These are phyloP conservation scores for Caenorhabditis afra DNA, from an alignment of 2,888 invertebrate genomes.

Conservation along the genomic window DNA sequence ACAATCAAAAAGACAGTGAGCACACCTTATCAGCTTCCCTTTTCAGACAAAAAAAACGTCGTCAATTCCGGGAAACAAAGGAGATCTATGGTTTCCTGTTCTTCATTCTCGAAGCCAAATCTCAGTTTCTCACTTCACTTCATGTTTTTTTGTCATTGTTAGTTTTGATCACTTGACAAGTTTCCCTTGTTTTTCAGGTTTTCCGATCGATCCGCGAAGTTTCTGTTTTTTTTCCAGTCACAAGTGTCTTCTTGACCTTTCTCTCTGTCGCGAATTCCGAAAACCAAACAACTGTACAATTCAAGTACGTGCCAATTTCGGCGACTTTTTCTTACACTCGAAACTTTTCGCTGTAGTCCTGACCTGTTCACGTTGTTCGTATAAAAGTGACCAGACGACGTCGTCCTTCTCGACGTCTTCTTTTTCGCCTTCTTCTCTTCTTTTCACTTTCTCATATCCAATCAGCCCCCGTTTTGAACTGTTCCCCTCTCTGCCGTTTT, in stretches of 20 bases:
- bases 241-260: conserved; percentile 47
- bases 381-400: conserved; percentile 19
- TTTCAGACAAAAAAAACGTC: too few relatives aligned
- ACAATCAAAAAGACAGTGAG: conserved; percentile 19
- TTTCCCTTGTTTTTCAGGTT: neutral
- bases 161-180: too few relatives aligned
- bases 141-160: too few relatives aligned
- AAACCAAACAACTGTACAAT: conserved; percentile 28
- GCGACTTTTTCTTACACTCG: conserved; percentile 23
- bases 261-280: conserved; percentile 5
- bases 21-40: too few relatives aligned
- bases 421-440: neutral
- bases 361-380: conserved; percentile 37
- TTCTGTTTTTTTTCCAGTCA: conserved; percentile 5
- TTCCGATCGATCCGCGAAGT: neutral
- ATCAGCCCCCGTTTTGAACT: conserved; percentile 28
- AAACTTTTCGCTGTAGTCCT: conserved; percentile 8
- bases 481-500: neutral
- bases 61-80: too few relatives aligned
- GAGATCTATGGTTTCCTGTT: too few relatives aligned
- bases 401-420: neutral
- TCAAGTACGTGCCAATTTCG: conserved; percentile 20
- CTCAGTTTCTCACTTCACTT: too few relatives aligned
- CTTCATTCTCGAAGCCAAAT: too few relatives aligned
- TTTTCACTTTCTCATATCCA: conserved; percentile 39